Conservation (phyloP, 2,797 vertebrate species). For the Hafferia zeledoni region DNA sequence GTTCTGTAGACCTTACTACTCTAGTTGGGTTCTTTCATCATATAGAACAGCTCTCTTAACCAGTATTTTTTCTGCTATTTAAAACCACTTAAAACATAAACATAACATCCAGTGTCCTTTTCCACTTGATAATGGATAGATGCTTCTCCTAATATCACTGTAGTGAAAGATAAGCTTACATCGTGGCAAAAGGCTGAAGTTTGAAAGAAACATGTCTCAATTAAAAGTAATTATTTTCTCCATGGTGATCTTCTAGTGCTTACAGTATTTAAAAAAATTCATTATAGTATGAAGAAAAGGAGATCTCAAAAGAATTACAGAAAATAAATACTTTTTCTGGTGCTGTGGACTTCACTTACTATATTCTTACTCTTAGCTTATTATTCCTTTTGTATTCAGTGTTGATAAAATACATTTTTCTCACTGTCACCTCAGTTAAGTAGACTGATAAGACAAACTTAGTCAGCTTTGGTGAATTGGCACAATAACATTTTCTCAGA, state of each 20-base stretch:
- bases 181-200: neutral
- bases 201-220: neutral
- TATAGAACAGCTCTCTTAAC: neutral
- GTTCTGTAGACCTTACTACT: neutral
- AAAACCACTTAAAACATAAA: neutral
- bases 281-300: neutral
- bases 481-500: neutral
- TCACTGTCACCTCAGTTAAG: neutral
- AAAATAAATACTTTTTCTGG: neutral
- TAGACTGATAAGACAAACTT: neutral
- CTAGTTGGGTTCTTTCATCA: neutral
- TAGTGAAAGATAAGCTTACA: neutral
- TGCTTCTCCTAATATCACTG: neutral
- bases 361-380: neutral
- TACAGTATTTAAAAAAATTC: neutral
- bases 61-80: neutral
- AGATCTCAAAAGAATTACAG: neutral
- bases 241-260: neutral
- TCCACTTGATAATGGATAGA: neutral
- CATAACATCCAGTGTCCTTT: neutral
- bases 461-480: neutral
- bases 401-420: neutral
- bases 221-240: neutral
- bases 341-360: neutral
- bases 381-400: neutral